Percentiles rank a stretch among this genome's conserved stretches.
Evolutionary conservation across 2,888 invertebrate species (phyloP).

Genomic region (Stenurella melanura): DNA sequence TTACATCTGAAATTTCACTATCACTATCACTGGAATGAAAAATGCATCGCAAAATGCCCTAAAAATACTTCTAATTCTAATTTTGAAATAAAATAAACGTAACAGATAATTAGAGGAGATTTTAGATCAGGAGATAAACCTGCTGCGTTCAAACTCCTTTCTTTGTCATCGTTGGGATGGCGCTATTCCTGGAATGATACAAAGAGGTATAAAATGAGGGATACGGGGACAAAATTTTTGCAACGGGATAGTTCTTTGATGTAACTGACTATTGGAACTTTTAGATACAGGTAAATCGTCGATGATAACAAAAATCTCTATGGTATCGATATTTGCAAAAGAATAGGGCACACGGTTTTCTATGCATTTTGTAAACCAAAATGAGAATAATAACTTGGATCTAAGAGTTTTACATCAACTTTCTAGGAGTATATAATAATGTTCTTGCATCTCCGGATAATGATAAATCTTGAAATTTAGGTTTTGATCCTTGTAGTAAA

Average conservation of each 20-base stretch:
- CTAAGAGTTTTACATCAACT: constrained; percentile 18
- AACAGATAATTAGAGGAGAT: too few species aligned
- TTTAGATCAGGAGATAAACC: too few species aligned
- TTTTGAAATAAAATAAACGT: too few species aligned
- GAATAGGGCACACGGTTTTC: neutral
- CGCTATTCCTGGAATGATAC: constrained; percentile 50
- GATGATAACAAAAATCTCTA: constrained; percentile 42
- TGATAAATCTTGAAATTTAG: constrained; percentile 37
- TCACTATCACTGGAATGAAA: too few species aligned
- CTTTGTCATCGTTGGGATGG: constrained; percentile 39
- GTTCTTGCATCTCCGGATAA: constrained; percentile 39
- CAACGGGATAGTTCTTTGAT: too few species aligned
- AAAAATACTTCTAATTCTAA: too few species aligned
- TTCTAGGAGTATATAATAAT: constrained; percentile 44
- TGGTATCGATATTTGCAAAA: neutral
- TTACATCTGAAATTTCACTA: too few species aligned
- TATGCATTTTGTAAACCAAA: constrained; percentile 30
- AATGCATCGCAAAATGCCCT: too few species aligned
- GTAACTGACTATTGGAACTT: constrained; percentile 47
- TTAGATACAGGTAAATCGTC: constrained; percentile 46
- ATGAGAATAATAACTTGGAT: constrained; percentile 33
- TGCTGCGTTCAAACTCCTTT: too few species aligned
- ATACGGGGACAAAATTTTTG: too few species aligned
- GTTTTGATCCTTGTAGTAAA: constrained; percentile 36
- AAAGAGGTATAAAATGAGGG: constrained; percentile 49